A percentile compares a stretch with the other conserved stretches of the same genome.
phyloP scores from a whole-genome alignment of 1,140 invertebrate genomes.

The Marisa cornuarietis region DNA sequence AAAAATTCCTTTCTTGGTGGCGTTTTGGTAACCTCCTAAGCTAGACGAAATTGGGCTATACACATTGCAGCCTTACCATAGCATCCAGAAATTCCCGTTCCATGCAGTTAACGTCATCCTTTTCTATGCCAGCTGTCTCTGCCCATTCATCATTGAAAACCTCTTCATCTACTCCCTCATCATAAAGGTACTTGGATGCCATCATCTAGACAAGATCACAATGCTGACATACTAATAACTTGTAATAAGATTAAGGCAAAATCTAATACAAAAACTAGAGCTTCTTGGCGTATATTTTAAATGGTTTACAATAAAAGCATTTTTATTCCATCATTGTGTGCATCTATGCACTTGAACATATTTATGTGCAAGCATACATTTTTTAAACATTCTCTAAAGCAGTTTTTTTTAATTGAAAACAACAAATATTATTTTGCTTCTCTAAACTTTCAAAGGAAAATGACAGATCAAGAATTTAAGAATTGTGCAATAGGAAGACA shows the following conservation, averaged over 20 bases:
- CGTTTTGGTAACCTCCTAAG: neutral
- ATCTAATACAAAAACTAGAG: no score
- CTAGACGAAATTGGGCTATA: neutral
- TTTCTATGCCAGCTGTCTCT: constrained; percentile 77
- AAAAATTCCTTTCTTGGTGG: neutral
- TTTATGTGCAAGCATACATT: no score
- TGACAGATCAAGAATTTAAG: no score
- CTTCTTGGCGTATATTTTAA: no score
- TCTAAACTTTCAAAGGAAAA: no score
- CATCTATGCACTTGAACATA: no score
- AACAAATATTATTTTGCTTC: no score
- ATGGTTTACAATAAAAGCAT: no score
- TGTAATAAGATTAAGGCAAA: neutral
- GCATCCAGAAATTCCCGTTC: constrained; percentile 89
- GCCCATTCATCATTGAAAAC: constrained; percentile 91
- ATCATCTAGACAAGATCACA: constrained; percentile 78
- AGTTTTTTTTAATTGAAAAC: no score
- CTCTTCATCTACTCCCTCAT: constrained; percentile 89
- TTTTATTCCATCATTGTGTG: no score
- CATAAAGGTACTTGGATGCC: constrained; percentile 92
- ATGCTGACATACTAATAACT: neutral
- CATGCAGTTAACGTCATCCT: constrained; percentile 81
- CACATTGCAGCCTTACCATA: constrained; percentile 76
- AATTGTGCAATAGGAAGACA: no score
- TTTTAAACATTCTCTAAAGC: no score